Evolutionary conservation across 2,113 vertebrate species (phyloP).

Genomic region (Odontesthes bonariensis): DNA sequence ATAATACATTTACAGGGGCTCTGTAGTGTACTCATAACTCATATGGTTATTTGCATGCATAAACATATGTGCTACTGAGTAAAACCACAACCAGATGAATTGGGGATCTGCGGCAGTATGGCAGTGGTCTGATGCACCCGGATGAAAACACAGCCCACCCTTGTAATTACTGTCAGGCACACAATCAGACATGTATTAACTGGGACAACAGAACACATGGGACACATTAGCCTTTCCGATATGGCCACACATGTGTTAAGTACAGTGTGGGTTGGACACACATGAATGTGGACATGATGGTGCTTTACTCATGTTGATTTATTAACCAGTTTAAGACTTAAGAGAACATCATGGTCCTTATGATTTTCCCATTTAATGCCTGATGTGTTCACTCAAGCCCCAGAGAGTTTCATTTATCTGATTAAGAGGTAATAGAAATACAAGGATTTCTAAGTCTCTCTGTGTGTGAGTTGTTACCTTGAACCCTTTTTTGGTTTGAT

Average conservation of each 20-base stretch:
- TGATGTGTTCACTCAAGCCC: not conserved
- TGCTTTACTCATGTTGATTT: conserved; percentile 53
- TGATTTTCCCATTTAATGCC: not conserved
- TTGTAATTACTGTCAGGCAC: conserved; percentile 72
- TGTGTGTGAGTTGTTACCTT: not conserved
- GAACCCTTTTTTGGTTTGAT: too few species aligned
- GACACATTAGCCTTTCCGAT: conserved; percentile 57
- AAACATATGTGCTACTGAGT: conserved; percentile 66
- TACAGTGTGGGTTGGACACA: conserved; percentile 30
- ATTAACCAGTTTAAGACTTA: conserved; percentile 32
- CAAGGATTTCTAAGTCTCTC: not conserved
- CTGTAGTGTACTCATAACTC: conserved; percentile 40
- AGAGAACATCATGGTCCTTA: conserved; percentile 46
- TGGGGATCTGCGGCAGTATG: conserved; percentile 37
- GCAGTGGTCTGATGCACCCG: conserved; percentile 62
- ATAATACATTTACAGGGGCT: conserved; percentile 27
- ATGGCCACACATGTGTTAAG: conserved; percentile 50
- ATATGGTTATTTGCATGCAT: conserved; percentile 34
- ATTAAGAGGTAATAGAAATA: conserved; percentile 21
- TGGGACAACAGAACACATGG: conserved; percentile 61
- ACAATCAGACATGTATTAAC: conserved; percentile 42
- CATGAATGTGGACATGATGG: conserved; percentile 45
- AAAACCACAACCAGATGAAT: conserved; percentile 73
- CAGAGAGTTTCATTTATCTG: conserved; percentile 15
- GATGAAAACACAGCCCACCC: conserved; percentile 61